These are phyloP conservation scores for Lamellibrachia satsuma DNA, from an alignment of 2,888 invertebrate species.

Conservation along the genomic window DNA sequence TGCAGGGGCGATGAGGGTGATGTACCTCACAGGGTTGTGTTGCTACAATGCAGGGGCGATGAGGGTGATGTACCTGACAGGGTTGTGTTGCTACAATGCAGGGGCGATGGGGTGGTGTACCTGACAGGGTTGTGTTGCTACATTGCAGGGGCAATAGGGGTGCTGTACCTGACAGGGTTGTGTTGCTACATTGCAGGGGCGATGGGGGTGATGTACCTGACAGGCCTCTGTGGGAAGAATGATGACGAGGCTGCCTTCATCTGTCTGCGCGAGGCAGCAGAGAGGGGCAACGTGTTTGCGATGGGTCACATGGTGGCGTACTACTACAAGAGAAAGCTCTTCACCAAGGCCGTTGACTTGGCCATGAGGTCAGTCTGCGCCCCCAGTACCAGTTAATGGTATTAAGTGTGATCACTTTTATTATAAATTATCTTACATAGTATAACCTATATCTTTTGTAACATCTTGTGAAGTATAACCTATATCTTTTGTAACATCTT, in stretches of 20 bases:
- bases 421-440: too few species aligned
- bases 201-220: conserved; percentile 64
- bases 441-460: too few species aligned
- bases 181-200: conserved; percentile 52
- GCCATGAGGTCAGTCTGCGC: conserved; percentile 57
- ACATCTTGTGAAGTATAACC: too few species aligned
- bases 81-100: neutral
- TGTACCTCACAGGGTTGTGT: neutral
- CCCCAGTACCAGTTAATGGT: too few species aligned
- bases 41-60: neutral
- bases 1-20: too few species aligned
- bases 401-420: too few species aligned
- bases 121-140: neutral
- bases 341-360: conserved; percentile 63
- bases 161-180: conserved; percentile 18
- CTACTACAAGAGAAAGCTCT: conserved; percentile 63
- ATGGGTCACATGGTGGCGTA: conserved; percentile 64
- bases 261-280: conserved; percentile 61
- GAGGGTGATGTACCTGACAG: too few species aligned
- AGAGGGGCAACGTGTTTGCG: conserved; percentile 65
- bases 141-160: neutral
- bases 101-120: neutral
- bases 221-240: conserved; percentile 58
- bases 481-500: too few species aligned
- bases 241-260: conserved; percentile 57